phyloP scores from a whole-genome alignment of 2,888 invertebrate species.

The Drosophila stalkeri region DNA sequence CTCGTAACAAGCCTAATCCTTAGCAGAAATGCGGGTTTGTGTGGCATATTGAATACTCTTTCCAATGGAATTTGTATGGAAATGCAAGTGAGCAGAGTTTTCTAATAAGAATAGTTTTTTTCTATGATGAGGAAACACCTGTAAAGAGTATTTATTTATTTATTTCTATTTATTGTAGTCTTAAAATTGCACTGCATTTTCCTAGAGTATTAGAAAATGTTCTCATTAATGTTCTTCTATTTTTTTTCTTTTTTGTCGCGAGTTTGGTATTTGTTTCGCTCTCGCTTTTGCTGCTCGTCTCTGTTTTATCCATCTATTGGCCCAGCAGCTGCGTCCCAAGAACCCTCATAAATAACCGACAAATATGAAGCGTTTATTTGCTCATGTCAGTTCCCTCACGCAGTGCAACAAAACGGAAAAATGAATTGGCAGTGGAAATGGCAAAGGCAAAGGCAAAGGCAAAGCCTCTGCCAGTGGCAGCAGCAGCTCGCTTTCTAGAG shows the following conservation, averaged over 20 bases:
- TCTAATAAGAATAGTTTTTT: background rate
- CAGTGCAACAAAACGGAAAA: constrained; percentile 51
- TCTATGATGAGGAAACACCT: background rate
- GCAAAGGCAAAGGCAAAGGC: constrained; percentile 36
- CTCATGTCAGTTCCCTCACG: constrained; percentile 78
- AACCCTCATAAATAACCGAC: constrained; percentile 82
- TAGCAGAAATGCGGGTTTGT: constrained; percentile 27
- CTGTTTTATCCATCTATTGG: constrained; percentile 20
- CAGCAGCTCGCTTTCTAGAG: constrained; percentile 33
- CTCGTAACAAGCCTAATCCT: constrained; percentile 75
- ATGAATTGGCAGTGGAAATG: constrained; percentile 64
- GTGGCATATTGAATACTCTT: background rate
- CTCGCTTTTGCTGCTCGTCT: constrained; percentile 3
- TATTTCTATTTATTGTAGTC: too few species aligned
- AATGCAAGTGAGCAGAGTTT: background rate
- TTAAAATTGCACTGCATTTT: background rate
- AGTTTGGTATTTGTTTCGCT: constrained; percentile 8
- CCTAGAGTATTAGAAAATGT: constrained; percentile 51
- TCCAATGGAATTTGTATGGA: background rate
- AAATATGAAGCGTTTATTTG: constrained; percentile 82
- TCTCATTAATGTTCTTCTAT: constrained; percentile 61
- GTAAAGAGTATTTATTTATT: background rate
- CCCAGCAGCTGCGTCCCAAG: constrained; percentile 74
- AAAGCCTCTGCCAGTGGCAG: constrained; percentile 15
- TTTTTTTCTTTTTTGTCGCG: constrained; percentile 16